Base-by-base conservation (phyloP, 1,140 invertebrate species). In the Carposina sasakii region DNA sequence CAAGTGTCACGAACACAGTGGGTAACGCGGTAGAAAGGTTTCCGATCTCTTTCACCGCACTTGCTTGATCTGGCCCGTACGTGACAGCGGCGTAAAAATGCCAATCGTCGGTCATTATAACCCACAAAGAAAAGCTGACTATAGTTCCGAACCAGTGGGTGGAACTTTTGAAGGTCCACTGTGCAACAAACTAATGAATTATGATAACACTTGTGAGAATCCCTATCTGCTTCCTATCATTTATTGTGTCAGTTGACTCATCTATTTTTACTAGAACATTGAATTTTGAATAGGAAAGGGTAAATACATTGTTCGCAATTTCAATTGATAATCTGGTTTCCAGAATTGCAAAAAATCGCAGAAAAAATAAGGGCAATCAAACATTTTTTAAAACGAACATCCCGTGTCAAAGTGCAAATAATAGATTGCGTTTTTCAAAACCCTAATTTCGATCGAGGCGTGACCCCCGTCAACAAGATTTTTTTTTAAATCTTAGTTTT, bases 321-420 rank as follows among this genome's bases (percentile, higher is more conserved):
- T n/a, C n/a, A n/a, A n/a, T n/a, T n/a, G n/a, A n/a, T n/a, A n/a
- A n/a, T n/a, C n/a, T n/a, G n/a, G n/a, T n/a, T n/a, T n/a, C n/a
- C n/a, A n/a, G n/a, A n/a, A n/a, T n/a, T 71, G 59, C 50, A 54
- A 44, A 67, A 70, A 67, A n/a, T n/a, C n/a, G n/a, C n/a, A n/a
- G 62, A 56, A 53, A 22, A 39, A 34, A 72, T 78, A 63, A 44
- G 71, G 71, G 73, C 74, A 77, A 77, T 78, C 68, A 68, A 68
- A 51, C 63, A 61, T 61, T 67, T 72, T 67, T 68, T 70, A 67
- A 71, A 59, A 43, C 49, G 63, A 61, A 54, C 62, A 76, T 77
- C 68, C 64, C 72, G 71, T 83, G 79, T 83, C 79, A 83, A 77
- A 83, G 79, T 81, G 79, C 79, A 77, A n/a, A 71, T 71, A 63